Evolutionary conservation across 2,888 invertebrate species (phyloP).

Genomic region (Melanostoma scalare): DNA sequence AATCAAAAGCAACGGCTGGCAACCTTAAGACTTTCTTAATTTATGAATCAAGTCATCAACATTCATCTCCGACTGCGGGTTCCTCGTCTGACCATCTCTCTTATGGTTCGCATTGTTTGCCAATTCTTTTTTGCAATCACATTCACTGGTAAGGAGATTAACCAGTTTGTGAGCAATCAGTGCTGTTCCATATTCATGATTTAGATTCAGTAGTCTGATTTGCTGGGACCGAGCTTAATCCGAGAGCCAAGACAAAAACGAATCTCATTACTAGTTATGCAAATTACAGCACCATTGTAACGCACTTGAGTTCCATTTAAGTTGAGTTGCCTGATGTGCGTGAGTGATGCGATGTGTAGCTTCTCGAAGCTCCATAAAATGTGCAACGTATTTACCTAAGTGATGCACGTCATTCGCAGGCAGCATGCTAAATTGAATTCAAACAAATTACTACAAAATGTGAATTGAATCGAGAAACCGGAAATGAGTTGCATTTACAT

Average conservation of each 20-base stretch:
- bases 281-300: conserved; percentile 7
- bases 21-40: not conserved
- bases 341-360: not conserved
- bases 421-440: conserved; percentile 24
- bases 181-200: conserved; percentile 60
- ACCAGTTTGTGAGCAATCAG: conserved; percentile 48
- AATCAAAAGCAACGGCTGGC: not conserved
- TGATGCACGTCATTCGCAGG: conserved; percentile 1
- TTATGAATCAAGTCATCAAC: conserved; percentile 45
- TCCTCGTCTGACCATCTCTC: not conserved
- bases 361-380: conserved; percentile 22
- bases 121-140: conserved; percentile 43
- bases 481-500: conserved; percentile 11
- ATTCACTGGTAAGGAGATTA: conserved; percentile 19
- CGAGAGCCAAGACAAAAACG: conserved; percentile 10
- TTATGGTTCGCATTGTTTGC: conserved; percentile 54
- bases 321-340: not conserved
- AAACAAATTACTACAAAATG: not conserved
- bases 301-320: not conserved
- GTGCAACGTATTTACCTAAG: conserved; percentile 2
- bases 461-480: conserved; percentile 19
- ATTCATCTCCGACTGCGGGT: not conserved
- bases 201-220: conserved; percentile 61
- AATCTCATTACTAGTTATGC: conserved; percentile 5
- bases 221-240: conserved; percentile 3